A percentile compares a stretch with the other conserved stretches of the same genome.
Evolutionary conservation across 2,113 vertebrate genomes (phyloP).

Genomic region (Phylloscopus trochilus): DNA sequence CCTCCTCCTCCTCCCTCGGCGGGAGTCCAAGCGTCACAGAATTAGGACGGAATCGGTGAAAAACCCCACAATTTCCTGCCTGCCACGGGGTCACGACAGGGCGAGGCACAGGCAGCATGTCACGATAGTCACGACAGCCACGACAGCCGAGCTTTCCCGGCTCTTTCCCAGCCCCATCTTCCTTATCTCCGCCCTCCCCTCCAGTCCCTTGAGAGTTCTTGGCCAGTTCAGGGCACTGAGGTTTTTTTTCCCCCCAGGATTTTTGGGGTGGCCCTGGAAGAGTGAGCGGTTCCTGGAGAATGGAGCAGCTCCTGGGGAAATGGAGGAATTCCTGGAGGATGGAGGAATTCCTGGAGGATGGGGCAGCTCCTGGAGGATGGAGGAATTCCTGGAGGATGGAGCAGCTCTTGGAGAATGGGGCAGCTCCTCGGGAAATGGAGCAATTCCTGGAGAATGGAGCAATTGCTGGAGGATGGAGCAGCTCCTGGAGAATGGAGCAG

Average conservation of each 20-base stretch:
- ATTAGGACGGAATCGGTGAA: neutral
- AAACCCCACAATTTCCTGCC: neutral
- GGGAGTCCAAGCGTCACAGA: neutral
- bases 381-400: neutral
- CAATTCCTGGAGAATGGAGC: no score
- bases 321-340: neutral
- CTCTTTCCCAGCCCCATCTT: neutral
- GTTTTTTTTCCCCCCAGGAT: neutral
- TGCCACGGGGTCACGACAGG: rapidly evolving
- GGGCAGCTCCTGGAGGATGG: no score
- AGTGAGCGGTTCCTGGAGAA: neutral
- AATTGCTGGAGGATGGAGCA: no score
- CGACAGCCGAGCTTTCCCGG: neutral
- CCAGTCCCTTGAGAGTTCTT: neutral
- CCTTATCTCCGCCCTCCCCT: neutral
- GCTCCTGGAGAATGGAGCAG: no score
- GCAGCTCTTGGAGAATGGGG: no score
- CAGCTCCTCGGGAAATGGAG: no score
- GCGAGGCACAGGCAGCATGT: neutral
- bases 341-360: no score
- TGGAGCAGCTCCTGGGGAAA: no score
- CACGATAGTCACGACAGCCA: no score
- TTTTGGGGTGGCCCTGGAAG: no score
- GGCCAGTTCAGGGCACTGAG: neutral
- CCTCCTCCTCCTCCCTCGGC: neutral